Conservation (phyloP, 2,888 invertebrate species). For the Plagodis pulveraria region DNA sequence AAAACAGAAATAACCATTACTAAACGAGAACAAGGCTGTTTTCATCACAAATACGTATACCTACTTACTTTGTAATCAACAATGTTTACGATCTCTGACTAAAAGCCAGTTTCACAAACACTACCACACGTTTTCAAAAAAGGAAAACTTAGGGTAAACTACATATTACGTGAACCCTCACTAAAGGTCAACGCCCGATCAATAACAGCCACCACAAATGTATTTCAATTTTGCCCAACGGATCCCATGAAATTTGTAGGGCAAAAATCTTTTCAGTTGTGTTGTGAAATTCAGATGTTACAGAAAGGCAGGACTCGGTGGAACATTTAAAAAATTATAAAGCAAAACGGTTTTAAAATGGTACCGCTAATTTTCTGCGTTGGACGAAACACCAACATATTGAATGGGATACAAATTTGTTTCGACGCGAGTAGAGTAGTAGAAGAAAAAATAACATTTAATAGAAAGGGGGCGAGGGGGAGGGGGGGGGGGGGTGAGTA, state of each 20-base stretch:
- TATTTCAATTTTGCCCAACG: slow-evolving; percentile 4
- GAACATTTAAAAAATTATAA: slow-evolving; percentile 6
- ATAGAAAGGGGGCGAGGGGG: too few relatives aligned
- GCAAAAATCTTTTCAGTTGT: not conserved
- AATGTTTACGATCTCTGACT: slow-evolving; percentile 31
- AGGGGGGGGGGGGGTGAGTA: too few relatives aligned
- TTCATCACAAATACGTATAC: not conserved
- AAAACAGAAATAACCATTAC: too few relatives aligned
- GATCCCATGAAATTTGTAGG: not conserved
- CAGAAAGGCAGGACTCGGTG: slow-evolving; percentile 6
- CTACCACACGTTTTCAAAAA: slow-evolving; percentile 62
- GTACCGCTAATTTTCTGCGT: slow-evolving; percentile 4
- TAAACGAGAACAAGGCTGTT: too few relatives aligned
- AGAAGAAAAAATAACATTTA: too few relatives aligned
- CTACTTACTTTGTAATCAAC: not conserved
- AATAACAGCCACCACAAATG: slow-evolving; percentile 36
- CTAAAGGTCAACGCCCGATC: slow-evolving; percentile 58
- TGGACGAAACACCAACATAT: too few relatives aligned
- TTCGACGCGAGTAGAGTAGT: too few relatives aligned
- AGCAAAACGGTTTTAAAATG: slow-evolving; percentile 8
- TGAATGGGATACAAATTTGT: too few relatives aligned
- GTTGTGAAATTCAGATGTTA: slow-evolving; percentile 4
- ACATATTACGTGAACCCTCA: slow-evolving; percentile 43
- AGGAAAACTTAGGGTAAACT: slow-evolving; percentile 53
- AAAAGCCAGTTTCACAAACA: slow-evolving; percentile 45